Conservation (phyloP, 2,797 vertebrate genomes). For the Calcarius lapponicus region DNA sequence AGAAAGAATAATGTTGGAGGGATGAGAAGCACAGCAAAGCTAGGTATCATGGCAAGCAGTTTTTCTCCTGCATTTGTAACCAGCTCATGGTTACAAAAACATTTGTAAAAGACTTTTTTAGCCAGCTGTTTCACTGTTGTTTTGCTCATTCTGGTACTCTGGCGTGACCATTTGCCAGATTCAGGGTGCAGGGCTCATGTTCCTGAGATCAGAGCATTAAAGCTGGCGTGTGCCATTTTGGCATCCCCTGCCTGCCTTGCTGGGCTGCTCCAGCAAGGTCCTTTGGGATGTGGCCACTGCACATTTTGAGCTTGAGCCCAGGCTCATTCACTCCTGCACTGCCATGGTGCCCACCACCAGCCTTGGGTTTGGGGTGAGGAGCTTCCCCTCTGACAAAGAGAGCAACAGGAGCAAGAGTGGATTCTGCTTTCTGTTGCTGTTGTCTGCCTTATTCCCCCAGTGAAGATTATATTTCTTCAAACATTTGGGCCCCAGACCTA, state of each 20-base stretch:
- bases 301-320: rapidly evolving
- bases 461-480: not conserved
- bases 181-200: not conserved
- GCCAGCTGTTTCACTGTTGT: not conserved
- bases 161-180: not conserved
- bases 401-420: not conserved
- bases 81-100: not conserved
- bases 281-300: not conserved
- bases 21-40: not conserved
- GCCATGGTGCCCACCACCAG: not conserved
- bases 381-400: not conserved
- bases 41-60: not conserved
- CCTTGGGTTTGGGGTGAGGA: not conserved
- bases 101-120: not conserved
- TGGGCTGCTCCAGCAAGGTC: not conserved
- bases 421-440: not conserved
- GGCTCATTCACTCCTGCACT: not conserved
- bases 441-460: not conserved
- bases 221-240: rapidly evolving
- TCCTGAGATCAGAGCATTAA: not conserved
- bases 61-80: not conserved
- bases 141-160: not conserved
- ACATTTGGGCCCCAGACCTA: rapidly evolving
- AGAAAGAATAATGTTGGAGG: not conserved
- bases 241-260: not conserved